These are phyloP conservation scores for Lycia hirtaria DNA, from an alignment of 2,888 invertebrate genomes.

Conservation along the genomic window DNA sequence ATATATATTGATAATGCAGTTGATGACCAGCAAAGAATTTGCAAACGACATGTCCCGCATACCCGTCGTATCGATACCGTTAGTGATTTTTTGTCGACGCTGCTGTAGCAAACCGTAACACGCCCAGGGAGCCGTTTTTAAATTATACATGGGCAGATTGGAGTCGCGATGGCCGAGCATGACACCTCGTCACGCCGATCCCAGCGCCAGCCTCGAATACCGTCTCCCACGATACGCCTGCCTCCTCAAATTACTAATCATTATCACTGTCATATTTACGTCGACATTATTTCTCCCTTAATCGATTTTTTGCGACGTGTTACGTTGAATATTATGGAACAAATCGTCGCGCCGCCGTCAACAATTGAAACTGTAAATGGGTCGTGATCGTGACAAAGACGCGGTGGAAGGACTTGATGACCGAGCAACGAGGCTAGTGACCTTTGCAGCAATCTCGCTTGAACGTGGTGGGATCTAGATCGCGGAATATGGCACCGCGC, in stretches of 20 bases:
- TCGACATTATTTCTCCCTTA: conserved; percentile 54
- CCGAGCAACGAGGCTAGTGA: conserved; percentile 72
- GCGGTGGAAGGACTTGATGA: conserved; percentile 74
- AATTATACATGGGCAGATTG: conserved; percentile 62
- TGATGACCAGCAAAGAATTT: conserved; percentile 46
- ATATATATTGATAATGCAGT: conserved; percentile 33
- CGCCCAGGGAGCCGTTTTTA: conserved; percentile 55
- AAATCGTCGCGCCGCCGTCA: conserved; percentile 51
- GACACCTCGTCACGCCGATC: conserved; percentile 61
- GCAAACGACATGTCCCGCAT: conserved; percentile 48
- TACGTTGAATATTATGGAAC: conserved; percentile 44
- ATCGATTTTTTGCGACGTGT: conserved; percentile 57
- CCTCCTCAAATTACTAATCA: conserved; percentile 54
- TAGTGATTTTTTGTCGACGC: conserved; percentile 62
- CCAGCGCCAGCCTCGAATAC: conserved; percentile 42
- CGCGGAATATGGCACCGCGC: conserved; percentile 40
- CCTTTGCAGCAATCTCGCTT: conserved; percentile 66
- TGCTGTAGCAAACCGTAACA: conserved; percentile 50
- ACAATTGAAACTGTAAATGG: conserved; percentile 76
- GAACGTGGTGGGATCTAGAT: conserved; percentile 64
- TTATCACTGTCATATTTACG: conserved; percentile 46
- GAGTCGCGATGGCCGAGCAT: conserved; percentile 45
- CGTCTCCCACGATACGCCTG: conserved; percentile 52
- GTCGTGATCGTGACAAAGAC: conserved; percentile 79
- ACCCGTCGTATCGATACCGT: conserved; percentile 55